Base-by-base conservation (phyloP, 2,113 vertebrate species). In the Lepus timidus region DNA sequence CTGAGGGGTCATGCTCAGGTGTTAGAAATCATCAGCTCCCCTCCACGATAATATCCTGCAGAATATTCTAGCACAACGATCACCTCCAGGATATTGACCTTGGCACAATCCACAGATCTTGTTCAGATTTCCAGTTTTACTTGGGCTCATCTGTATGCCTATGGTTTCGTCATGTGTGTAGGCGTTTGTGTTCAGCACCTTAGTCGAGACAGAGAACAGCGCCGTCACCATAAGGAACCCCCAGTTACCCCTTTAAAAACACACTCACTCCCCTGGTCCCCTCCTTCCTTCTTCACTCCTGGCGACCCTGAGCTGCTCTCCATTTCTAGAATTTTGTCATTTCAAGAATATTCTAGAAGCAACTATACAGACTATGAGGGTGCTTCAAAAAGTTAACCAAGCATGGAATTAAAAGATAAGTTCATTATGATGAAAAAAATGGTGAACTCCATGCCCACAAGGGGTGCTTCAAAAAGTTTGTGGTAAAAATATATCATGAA, bases 181-280 rank as follows among this genome's bases (percentile, higher is more conserved):
- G 19, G n/a, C 17, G 25, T 9, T n/a, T 16, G 27, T 8, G 10
- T 7, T 51, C 14, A 16, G 25, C 52, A 13, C 36, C 33, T 75
- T 20, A 4, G 17, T 61, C 17, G 31, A 73, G 8, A 44, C 3
- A 39, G 4, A 64, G 52, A 67, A 25, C 6, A 3, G 1, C 4
- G 27, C 22, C 22, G 12, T 19, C n/a, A 29, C 22, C 0, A 3
- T 2, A 20, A n/a, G 11, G 6, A 64, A 7, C 27, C 27, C 4
- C 27, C 33, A 4, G 3, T 49, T 76, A 55, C 4, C 27, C 29
- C 29, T n/a, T 70, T 4, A 22, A 1, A 81, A 61, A 13, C 10
- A 44, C 2, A 16, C 14, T 2, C 3, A 3, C 39, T 23, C 27
- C 11, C 6, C n/a, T 27, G 33, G 6, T 0, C 0, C 9, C 13